Base-by-base conservation (phyloP, 2,797 vertebrate genomes). In the Micropoecilia bifurca region DNA sequence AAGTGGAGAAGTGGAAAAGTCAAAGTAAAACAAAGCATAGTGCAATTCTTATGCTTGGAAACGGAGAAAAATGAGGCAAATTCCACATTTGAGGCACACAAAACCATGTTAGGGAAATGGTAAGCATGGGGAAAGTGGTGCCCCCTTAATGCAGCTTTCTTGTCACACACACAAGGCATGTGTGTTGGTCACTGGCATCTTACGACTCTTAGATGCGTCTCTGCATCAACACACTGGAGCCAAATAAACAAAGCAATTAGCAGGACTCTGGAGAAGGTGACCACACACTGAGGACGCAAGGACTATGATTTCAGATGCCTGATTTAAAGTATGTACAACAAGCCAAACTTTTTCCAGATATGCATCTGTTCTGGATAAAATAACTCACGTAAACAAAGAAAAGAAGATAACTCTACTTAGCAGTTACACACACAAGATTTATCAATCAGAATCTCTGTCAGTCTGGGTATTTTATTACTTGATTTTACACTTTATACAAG, bases 381-480 rank as follows among this genome's bases (percentile, higher is more conserved):
- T 69, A 47, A 68, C 48, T 30, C n/a, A 48, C 50, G 22, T 28
- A 7, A 48, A 53, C 20, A 16, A 48, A 45, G 12, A 63, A 53
- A 77, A 69, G 16, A 10, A 85, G 43, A 77, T 18, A 43, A 36
- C 50, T 68, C 69, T 39, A 28, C 28, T 22, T 43, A 14, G 6
- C 6, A 53, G 18, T 73, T 41, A 28, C 36, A 71, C 12, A 68
- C 63, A 66, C 68, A 76, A 33, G 47, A 71, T 69, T 82, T 61
- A 72, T 75, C 41, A 81, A 76, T 77, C 1, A 71, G 4, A 33
- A 47, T 25, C 33, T 68, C 6, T 74, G 41, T 57, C 28, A 61
- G 18, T 80, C 82, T 82, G 43, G 36, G 41, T 55, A 74, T 80
- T 74, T 79, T 7, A 47, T 12, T 59, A 33, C 83, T 82, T 77